Evolutionary conservation across 2,888 invertebrate genomes (phyloP), one percentile per base, ranked within the genome.

Genomic region (Leptinotarsa rubiginosa): DNA sequence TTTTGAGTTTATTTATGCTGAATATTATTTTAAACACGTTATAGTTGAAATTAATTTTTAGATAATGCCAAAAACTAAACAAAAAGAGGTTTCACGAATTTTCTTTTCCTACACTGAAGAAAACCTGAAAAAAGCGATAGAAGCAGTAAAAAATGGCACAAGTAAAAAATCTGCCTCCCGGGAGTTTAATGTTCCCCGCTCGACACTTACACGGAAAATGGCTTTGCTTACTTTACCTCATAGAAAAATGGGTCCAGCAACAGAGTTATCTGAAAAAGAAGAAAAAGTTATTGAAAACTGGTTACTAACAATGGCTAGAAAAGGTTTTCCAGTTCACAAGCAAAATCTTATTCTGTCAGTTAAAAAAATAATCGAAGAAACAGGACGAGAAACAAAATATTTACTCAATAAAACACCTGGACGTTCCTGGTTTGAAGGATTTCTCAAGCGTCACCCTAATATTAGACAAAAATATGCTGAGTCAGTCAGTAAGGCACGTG

Each of bases 81-180:
- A n/a, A 50, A 50, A 50, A 50, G 50, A 15, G 25, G 25, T 31
- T 31, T 31, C 31, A 31, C 31, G 31, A 31, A 31, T 25, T 25
- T 56, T 56, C 56, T 56, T 56, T 56, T 18, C 22, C 22, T 56
- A 56, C 13, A 20, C 56, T 50, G 25, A 67, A 22, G 67, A 67
- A 15, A 22, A 67, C 15, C 47, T 67, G 67, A 18, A 67, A 50
- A 67, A 50, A 67, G 67, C 67, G 10, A 67, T 67, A 47, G 50
- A 67, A 50, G 67, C 50, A 10, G 50, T 50, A 50, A 18, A 50
- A 50, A 50, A 67, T 20, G 47, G 25, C 10, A 50, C 50, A 50
- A 49, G 12, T 22, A 67, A 67, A 50, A 49, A 47, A 16, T 20
- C 15, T 18, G 67, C 49, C 7, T 18, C 47, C 3, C 5, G n/a